Conservation (phyloP, 2,113 vertebrate species). For the Sinosuthora webbiana region DNA sequence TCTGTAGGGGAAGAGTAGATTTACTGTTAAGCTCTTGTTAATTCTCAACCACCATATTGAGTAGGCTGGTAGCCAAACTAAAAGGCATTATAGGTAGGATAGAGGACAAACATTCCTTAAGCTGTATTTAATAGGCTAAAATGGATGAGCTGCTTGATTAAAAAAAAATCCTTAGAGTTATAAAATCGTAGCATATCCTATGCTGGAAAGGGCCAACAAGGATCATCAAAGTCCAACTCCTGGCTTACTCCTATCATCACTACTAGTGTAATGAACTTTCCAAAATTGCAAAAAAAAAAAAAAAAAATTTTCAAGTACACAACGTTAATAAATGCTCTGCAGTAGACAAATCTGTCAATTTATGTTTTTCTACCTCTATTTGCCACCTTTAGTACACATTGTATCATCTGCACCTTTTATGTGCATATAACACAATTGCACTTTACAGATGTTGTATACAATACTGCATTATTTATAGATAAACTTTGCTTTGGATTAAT, state of each 20-base stretch:
- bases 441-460: constrained; percentile 19
- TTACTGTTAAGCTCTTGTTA: constrained; percentile 17
- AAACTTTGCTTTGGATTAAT: constrained; percentile 49
- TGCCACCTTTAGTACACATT: not conserved
- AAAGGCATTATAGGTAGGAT: not conserved
- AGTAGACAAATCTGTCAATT: not conserved
- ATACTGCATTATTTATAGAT: constrained; percentile 46
- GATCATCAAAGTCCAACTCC: not conserved
- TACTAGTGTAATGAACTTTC: not conserved
- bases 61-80: constrained; percentile 1
- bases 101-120: not conserved
- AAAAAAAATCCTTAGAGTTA: not conserved
- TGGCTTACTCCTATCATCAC: not conserved
- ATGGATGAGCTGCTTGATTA: not conserved
- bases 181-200: not conserved
- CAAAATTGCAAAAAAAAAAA: not conserved
- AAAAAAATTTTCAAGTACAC: not conserved
- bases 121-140: not conserved
- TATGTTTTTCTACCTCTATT: not conserved
- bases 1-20: not conserved
- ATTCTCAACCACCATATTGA: not conserved
- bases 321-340: not conserved
- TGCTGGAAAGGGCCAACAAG: not conserved
- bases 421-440: not conserved
- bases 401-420: not conserved